Percentiles rank a stretch among this genome's conserved stretches.
Conservation (phyloP, 2,113 vertebrate genomes). For the Sinocyclocheilus anophthalmus region DNA sequence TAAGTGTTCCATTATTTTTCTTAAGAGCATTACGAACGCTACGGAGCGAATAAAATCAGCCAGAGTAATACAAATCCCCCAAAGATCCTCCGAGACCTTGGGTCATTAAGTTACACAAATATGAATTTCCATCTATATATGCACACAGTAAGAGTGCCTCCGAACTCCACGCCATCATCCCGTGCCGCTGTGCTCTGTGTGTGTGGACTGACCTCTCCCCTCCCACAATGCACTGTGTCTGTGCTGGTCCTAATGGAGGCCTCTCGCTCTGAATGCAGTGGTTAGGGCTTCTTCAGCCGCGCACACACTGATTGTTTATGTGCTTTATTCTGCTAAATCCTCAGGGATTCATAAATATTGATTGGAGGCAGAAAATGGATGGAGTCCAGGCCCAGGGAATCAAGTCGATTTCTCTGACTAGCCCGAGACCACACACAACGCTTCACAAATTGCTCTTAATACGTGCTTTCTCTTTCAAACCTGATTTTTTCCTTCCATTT, state of each 20-base stretch:
- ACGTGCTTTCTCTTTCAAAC: conserved; percentile 41
- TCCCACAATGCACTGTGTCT: conserved; percentile 37
- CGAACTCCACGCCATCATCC: not conserved
- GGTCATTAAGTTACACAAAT: conserved; percentile 37
- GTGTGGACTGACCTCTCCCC: not conserved
- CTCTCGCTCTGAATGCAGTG: conserved; percentile 43
- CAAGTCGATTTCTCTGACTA: conserved; percentile 91
- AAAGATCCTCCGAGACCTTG: conserved; percentile 10
- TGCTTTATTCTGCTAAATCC: conserved; percentile 92
- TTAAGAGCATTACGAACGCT: not conserved
- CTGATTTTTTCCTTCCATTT: not conserved
- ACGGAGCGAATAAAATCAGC: not conserved
- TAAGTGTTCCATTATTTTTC: conserved; percentile 17
- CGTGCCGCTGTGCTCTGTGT: no score
- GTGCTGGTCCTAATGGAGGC: conserved; percentile 39
- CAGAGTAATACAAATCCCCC: conserved; percentile 19
- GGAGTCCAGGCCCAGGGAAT: conserved; percentile 87
- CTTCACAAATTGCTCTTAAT: conserved; percentile 70
- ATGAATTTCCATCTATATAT: conserved; percentile 4
- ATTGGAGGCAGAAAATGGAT: conserved; percentile 94
- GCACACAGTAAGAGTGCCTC: conserved; percentile 18
- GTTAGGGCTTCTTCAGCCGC: conserved; percentile 50
- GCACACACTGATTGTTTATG: conserved; percentile 75
- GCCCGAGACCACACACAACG: conserved; percentile 88
- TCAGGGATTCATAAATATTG: conserved; percentile 99